Evolutionary conservation across 2,113 vertebrate genomes (phyloP).

Genomic region (Nematolebias whitei): DNA sequence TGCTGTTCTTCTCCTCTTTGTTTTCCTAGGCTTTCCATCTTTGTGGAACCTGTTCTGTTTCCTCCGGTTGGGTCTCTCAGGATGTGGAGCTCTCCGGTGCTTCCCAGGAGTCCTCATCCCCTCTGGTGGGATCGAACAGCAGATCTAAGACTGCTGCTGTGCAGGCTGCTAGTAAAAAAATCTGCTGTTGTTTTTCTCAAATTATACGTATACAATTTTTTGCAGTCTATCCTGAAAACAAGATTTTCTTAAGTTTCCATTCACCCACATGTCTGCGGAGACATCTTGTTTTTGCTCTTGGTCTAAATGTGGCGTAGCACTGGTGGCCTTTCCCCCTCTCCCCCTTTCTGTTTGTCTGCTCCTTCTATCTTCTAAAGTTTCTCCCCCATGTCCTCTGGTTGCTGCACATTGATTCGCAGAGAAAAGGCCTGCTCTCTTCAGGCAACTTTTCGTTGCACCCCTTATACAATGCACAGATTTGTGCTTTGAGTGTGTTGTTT

Average conservation of each 20-base stretch:
- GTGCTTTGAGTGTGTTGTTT: constrained; percentile 7
- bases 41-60: constrained; percentile 35
- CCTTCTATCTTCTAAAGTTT: constrained; percentile 34
- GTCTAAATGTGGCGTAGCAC: constrained; percentile 65
- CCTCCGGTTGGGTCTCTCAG: constrained; percentile 48
- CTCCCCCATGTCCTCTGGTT: constrained; percentile 40
- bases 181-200: neutral
- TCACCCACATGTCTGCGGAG: constrained; percentile 16
- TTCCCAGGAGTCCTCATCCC: constrained; percentile 63
- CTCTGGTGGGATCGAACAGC: constrained; percentile 34
- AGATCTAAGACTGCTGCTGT: constrained; percentile 26
- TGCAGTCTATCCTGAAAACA: constrained; percentile 13
- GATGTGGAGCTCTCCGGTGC: constrained; percentile 54
- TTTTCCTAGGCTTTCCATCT: constrained; percentile 65
- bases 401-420: constrained; percentile 55
- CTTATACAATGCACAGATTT: constrained; percentile 27
- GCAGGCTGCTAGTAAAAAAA: constrained; percentile 18
- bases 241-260: constrained; percentile 18
- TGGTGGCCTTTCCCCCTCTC: constrained; percentile 11
- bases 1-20: constrained; percentile 45
- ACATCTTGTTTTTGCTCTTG: constrained; percentile 39
- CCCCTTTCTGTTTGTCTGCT: constrained; percentile 32
- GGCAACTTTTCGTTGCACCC: neutral
- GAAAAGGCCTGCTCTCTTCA: constrained; percentile 44
- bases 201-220: neutral